Evolutionary conservation across 2,113 vertebrate genomes (phyloP), one percentile per base, ranked within the genome.

Genomic region (Rhinolophus ferrumequinum): DNA sequence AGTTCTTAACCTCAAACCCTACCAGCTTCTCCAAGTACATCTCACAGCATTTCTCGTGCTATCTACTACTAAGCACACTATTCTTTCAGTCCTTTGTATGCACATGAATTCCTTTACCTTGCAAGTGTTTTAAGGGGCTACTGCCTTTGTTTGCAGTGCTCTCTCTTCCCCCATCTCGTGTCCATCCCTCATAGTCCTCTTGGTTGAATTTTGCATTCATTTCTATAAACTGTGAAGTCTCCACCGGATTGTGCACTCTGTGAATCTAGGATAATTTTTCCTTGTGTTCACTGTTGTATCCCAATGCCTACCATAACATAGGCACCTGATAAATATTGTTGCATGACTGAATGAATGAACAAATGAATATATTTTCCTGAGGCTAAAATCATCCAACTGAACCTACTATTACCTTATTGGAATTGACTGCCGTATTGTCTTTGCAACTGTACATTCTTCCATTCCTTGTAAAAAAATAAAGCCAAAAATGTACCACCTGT

Each of bases 381-480:
- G 41, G 54, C 58, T 58, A 84, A 93, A 69, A 80, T 62, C 52
- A 47, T 52, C 35, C 87, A 90, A 38, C 21, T 50, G 56, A 76
- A 70, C 41, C 64, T 35, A 38, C 26, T 47, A 62, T 88, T 62
- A 84, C 56, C 35, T 87, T 81, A 35, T 8, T 88, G 66, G 11
- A 52, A 88, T 58, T 50, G 64, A 90, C 38, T 54, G 22, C 26
- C 80, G 18, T 75, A 56, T 73, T 76, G 6, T 52, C 33, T 96
- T 62, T 88, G 38, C 16, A 94, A 54, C 28, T 81, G 7, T 33
- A 86, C 44, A 56, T 89, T 58, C 64, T 91, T 62, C 18, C 56
- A 60, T 69, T 93, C 22, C 66, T 85, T 58, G 19, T 80, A 70
- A 93, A 75, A 52, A 86, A 86, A 69, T 19, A 81, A 96, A 96